Evolutionary conservation across 2,888 invertebrate genomes (phyloP), one percentile per base, ranked within the genome.

Genomic region (Clunio marinus): DNA sequence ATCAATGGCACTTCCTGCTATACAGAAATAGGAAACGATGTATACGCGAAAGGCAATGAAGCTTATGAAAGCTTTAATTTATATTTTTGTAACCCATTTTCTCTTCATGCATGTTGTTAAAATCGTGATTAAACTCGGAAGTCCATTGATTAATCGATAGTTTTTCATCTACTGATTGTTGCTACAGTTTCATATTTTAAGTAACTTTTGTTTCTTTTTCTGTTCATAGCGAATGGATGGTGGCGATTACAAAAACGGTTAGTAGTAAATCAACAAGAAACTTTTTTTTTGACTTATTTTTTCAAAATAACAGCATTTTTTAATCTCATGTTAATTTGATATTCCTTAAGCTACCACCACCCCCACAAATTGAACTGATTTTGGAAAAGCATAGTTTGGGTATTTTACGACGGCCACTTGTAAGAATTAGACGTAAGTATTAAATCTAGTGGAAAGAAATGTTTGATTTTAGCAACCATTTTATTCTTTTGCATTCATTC

Each of bases 191-290:
- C n/a, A n/a, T n/a, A n/a, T n/a, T n/a, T n/a, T n/a, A n/a, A n/a
- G 3, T 28, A 28, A 58, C 67, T 70, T 63, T 71, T 60, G 70
- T 70, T 73, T 74, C 72, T 74, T 74, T 77, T 73, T 72, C 73
- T 73, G 79, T 77, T 74, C 77, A 71, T 80, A 89, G 89, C 77
- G 89, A 88, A 72, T 89, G 89, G 89, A 86, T 89, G 83, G 83
- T 86, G 69, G 89, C 89, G 68, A 89, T 89, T 74, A 86, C 88
- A 72, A 88, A 88, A 80, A 89, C 89, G 77, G 88, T 88, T 80
- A 55, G 4, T 2, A 2, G 5, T 5, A 58, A 27, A 15, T 13
- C 1, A 24, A 22, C 1, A 55, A 24, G 24, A 55, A 10, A 20
- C 8, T 55, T 24, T 24, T 59, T 59, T 59, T 35, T 35, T 8